Evolutionary conservation across 2,113 vertebrate species (phyloP).

Genomic region (Fregata magnificens): DNA sequence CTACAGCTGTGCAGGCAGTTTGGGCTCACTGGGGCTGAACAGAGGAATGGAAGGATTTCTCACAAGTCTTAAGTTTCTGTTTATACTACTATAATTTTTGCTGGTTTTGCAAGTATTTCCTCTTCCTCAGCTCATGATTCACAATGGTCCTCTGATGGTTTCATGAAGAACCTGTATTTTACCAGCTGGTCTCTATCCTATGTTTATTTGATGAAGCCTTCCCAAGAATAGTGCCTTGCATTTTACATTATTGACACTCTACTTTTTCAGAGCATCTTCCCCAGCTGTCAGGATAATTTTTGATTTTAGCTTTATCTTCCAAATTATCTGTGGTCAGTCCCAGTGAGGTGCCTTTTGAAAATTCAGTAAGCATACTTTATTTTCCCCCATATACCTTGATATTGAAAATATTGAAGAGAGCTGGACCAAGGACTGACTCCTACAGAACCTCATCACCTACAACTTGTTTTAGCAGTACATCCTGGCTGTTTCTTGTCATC

Average conservation of each 20-base stretch:
- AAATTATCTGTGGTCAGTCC: background rate
- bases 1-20: background rate
- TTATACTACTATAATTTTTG: background rate
- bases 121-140: background rate
- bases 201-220: background rate
- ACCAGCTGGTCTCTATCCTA: background rate
- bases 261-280: background rate
- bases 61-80: background rate
- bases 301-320: background rate
- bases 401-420: background rate
- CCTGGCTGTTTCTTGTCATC: background rate
- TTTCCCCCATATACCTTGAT: background rate
- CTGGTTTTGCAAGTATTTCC: background rate
- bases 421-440: background rate
- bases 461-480: background rate
- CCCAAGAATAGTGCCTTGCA: background rate
- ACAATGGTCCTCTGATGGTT: background rate
- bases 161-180: background rate
- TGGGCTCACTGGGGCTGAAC: background rate
- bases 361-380: background rate
- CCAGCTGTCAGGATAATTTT: background rate
- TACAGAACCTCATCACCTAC: background rate
- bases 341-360: background rate
- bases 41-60: background rate
- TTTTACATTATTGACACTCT: background rate